Conservation (phyloP, 35 echinoderm and acorn worm genomes). For the Lytechinus variegatus region DNA sequence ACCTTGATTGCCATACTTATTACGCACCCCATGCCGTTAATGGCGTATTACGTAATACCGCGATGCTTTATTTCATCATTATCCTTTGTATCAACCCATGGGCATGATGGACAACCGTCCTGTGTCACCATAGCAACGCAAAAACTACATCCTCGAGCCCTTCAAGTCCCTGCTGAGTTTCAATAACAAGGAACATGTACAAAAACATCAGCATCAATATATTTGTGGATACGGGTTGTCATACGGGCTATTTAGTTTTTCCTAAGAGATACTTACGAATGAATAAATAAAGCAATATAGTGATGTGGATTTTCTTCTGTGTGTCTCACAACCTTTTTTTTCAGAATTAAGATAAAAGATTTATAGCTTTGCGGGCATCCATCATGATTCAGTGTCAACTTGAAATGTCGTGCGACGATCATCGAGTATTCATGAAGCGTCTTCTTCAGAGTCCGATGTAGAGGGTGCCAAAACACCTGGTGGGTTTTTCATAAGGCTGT, state of each 20-base stretch:
- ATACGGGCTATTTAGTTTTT: no score
- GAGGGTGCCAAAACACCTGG: not conserved
- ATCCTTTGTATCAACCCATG: not conserved
- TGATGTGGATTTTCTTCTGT: no score
- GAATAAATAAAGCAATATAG: no score
- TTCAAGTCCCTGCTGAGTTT: not conserved
- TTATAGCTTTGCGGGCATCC: not conserved
- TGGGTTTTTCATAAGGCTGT: no score
- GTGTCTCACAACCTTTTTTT: not conserved
- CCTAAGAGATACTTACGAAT: no score
- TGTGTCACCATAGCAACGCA: not conserved
- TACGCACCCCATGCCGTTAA: not conserved
- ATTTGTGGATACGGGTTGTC: no score
- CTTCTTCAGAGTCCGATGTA: not conserved
- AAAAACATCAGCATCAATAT: no score
- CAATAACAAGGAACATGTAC: not conserved
- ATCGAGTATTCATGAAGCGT: not conserved
- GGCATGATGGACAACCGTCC: not conserved
- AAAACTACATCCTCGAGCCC: not conserved
- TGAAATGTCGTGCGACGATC: not conserved
- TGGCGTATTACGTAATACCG: not conserved
- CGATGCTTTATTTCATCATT: not conserved
- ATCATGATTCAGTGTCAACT: not conserved
- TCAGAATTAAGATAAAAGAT: not conserved
- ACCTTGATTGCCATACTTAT: not conserved